Evolutionary conservation across 2,797 vertebrate species (phyloP).

Genomic region (Catostomus latipinnis): DNA sequence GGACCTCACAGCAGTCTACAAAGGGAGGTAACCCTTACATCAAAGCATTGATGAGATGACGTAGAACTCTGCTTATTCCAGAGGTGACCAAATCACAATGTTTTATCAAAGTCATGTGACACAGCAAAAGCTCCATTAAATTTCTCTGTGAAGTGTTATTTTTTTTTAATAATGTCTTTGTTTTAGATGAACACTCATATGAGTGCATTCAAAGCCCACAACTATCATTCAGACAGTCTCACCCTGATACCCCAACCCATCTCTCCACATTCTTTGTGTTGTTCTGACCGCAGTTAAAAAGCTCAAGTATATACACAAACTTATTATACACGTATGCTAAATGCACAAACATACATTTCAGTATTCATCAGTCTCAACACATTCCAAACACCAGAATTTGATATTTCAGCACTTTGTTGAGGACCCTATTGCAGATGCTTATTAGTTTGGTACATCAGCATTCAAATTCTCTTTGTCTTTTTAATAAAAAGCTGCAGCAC

Average conservation of each 20-base stretch:
- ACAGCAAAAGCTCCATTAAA: constrained; percentile 25
- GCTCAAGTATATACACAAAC: neutral
- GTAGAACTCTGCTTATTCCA: constrained; percentile 41
- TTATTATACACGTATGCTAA: constrained; percentile 7
- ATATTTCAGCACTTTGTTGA: neutral
- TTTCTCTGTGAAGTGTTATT: constrained; percentile 30
- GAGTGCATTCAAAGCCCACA: constrained; percentile 20
- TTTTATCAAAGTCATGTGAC: constrained; percentile 46
- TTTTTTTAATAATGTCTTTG: constrained; percentile 10
- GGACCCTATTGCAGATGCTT: neutral
- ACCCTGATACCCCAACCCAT: no score
- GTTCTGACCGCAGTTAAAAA: neutral
- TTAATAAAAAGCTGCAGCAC: constrained; percentile 8
- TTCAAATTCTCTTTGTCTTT: constrained; percentile 14
- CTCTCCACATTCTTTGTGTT: no score
- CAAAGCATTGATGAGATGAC: constrained; percentile 55
- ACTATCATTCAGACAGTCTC: constrained; percentile 22
- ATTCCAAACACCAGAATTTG: constrained; percentile 1
- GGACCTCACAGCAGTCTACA: constrained; percentile 61
- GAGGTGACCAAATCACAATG: constrained; percentile 46
- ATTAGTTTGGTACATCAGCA: constrained; percentile 1
- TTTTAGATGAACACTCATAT: neutral
- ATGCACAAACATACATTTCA: neutral
- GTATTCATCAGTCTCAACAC: constrained; percentile 16
- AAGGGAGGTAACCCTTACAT: constrained; percentile 61